Conservation (phyloP, 2,113 vertebrate genomes). For the Apeltes quadracus region DNA sequence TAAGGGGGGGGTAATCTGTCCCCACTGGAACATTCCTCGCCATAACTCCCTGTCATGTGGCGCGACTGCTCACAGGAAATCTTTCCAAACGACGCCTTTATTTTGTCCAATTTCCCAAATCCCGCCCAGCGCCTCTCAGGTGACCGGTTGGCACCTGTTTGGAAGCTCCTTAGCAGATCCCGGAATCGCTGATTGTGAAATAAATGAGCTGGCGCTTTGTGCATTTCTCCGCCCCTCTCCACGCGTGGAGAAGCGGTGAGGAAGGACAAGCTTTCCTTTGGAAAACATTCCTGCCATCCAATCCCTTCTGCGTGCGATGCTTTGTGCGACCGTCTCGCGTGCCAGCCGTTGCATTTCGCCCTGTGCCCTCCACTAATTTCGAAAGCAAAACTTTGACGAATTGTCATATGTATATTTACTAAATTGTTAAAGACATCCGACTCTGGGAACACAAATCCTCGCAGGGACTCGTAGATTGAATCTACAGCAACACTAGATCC, state of each 20-base stretch:
- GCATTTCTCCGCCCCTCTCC: neutral
- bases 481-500: too few species aligned
- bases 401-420: neutral
- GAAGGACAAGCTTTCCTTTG: slow-evolving; percentile 5
- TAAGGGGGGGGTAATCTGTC: slow-evolving; percentile 76
- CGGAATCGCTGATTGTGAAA: slow-evolving; percentile 26
- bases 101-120: slow-evolving; percentile 43
- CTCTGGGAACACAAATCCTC: neutral
- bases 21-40: slow-evolving; percentile 73
- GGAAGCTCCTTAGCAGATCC: slow-evolving; percentile 5
- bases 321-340: slow-evolving; percentile 31
- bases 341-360: neutral
- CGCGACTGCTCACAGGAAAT: slow-evolving; percentile 47
- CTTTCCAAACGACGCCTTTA: slow-evolving; percentile 40
- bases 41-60: slow-evolving; percentile 71
- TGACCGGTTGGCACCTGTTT: slow-evolving; percentile 51
- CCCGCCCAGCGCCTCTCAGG: slow-evolving; percentile 48
- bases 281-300: slow-evolving; percentile 24
- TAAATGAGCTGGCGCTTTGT: slow-evolving; percentile 12
- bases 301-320: slow-evolving; percentile 5
- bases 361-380: neutral
- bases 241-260: neutral
- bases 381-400: neutral
- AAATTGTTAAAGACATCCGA: neutral
- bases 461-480: neutral